phyloP scores from a whole-genome alignment of 2,888 invertebrate genomes.

The Lissonota sp. region DNA sequence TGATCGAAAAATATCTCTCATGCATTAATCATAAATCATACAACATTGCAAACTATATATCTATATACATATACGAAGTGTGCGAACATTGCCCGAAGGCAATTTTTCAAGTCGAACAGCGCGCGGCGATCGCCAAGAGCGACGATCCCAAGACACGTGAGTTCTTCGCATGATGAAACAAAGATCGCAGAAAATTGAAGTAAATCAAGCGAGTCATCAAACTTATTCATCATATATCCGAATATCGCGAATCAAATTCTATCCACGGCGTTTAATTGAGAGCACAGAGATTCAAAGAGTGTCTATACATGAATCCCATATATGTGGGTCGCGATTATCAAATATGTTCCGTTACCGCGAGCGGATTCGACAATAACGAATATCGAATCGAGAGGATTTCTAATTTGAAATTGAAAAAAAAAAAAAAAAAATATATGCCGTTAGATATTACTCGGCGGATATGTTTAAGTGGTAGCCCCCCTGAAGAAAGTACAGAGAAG shows the following conservation, averaged over 20 bases:
- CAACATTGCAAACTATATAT: constrained; percentile 35
- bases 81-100: constrained; percentile 44
- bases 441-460: constrained; percentile 26
- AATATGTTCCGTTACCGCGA: constrained; percentile 41
- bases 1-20: constrained; percentile 79
- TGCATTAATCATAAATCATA: constrained; percentile 79
- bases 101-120: constrained; percentile 43
- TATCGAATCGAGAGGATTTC: constrained; percentile 28
- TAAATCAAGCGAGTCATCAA: constrained; percentile 42
- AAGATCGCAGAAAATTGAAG: constrained; percentile 44
- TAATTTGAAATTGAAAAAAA: constrained; percentile 58
- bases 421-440: constrained; percentile 49
- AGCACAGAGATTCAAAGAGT: constrained; percentile 16
- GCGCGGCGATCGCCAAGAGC: constrained; percentile 41
- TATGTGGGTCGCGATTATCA: constrained; percentile 57
- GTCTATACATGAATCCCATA: constrained; percentile 45
- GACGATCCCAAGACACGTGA: constrained; percentile 6
- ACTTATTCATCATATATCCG: constrained; percentile 19
- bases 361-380: constrained; percentile 40
- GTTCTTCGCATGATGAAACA: constrained; percentile 25
- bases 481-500: constrained; percentile 41
- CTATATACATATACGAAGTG: constrained; percentile 17
- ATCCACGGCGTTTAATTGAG: constrained; percentile 47
- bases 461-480: constrained; percentile 14
- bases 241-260: constrained; percentile 40